These are phyloP conservation scores for Spodoptera litura DNA, from an alignment of 1,140 invertebrate genomes.

Conservation along the genomic window DNA sequence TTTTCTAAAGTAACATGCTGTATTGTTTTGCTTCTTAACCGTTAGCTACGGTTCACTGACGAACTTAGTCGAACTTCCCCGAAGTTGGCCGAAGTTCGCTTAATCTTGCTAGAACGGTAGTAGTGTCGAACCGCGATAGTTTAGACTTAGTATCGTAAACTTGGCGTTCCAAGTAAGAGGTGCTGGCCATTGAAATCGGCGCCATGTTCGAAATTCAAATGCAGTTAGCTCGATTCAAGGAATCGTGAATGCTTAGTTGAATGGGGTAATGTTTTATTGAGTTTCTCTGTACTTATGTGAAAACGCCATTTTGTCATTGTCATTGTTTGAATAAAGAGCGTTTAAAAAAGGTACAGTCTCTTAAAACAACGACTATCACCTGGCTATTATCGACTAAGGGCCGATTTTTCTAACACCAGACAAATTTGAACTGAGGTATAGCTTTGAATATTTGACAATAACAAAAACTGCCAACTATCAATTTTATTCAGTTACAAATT, in stretches of 20 bases:
- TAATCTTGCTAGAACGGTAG: slow-evolving; percentile 56
- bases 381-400: too few relatives aligned
- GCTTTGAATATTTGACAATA: too few relatives aligned
- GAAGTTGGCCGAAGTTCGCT: slow-evolving; percentile 57
- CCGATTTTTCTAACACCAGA: too few relatives aligned
- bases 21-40: slow-evolving; percentile 59
- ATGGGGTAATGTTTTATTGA: slow-evolving; percentile 25
- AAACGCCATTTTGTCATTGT: not conserved
- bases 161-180: slow-evolving; percentile 38
- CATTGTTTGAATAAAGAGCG: too few relatives aligned
- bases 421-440: too few relatives aligned
- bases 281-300: slow-evolving; percentile 21
- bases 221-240: slow-evolving; percentile 44
- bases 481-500: too few relatives aligned
- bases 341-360: too few relatives aligned
- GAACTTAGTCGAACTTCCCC: slow-evolving; percentile 50
- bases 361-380: too few relatives aligned
- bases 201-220: slow-evolving; percentile 42
- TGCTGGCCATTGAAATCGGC: slow-evolving; percentile 45
- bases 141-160: slow-evolving; percentile 54
- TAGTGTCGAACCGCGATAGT: slow-evolving; percentile 55
- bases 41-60: slow-evolving; percentile 44
- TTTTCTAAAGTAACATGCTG: slow-evolving; percentile 49
- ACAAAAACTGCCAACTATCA: too few relatives aligned
- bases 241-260: slow-evolving; percentile 14